Percentiles rank a stretch among this genome's conserved stretches.
These are phyloP conservation scores for Tachystola acroxantha DNA, from an alignment of 2,888 invertebrate species.

Conservation along the genomic window DNA sequence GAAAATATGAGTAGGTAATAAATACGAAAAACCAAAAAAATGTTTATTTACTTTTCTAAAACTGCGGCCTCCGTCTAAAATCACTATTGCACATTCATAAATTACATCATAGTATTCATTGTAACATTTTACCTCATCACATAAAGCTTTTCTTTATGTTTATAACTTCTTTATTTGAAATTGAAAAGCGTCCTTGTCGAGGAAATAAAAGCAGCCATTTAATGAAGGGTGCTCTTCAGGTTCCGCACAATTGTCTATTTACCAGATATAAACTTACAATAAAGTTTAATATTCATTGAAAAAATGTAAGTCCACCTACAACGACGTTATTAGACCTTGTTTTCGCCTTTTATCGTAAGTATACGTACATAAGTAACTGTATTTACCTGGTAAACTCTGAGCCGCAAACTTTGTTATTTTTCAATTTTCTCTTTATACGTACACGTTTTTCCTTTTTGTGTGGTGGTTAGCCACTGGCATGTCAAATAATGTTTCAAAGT, in stretches of 20 bases:
- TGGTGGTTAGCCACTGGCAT: background rate
- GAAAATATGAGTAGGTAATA: too few relatives aligned
- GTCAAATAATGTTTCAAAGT: constrained; percentile 2
- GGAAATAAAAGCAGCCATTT: constrained; percentile 9
- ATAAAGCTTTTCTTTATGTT: constrained; percentile 5
- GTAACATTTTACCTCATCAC: constrained; percentile 1
- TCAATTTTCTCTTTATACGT: too few relatives aligned
- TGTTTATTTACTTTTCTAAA: too few relatives aligned
- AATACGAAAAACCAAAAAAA: too few relatives aligned
- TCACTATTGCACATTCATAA: constrained; percentile 1
- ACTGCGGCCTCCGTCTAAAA: too few relatives aligned
- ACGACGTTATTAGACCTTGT: background rate
- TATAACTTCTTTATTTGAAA: constrained; percentile 13
- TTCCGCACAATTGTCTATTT: background rate
- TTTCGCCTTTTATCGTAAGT: background rate
- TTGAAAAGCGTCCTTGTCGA: constrained; percentile 17
- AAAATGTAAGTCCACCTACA: background rate
- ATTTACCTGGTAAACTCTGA: background rate
- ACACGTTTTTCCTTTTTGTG: too few relatives aligned
- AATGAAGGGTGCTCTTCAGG: too few relatives aligned
- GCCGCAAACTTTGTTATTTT: too few relatives aligned
- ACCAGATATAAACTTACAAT: background rate
- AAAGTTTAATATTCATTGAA: too few relatives aligned
- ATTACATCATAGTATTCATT: constrained; percentile 4
- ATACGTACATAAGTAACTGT: background rate